Percentiles rank a stretch among this genome's conserved stretches.
These are phyloP conservation scores for Microchirus variegatus DNA, from an alignment of 2,797 vertebrate genomes.

Conservation along the genomic window DNA sequence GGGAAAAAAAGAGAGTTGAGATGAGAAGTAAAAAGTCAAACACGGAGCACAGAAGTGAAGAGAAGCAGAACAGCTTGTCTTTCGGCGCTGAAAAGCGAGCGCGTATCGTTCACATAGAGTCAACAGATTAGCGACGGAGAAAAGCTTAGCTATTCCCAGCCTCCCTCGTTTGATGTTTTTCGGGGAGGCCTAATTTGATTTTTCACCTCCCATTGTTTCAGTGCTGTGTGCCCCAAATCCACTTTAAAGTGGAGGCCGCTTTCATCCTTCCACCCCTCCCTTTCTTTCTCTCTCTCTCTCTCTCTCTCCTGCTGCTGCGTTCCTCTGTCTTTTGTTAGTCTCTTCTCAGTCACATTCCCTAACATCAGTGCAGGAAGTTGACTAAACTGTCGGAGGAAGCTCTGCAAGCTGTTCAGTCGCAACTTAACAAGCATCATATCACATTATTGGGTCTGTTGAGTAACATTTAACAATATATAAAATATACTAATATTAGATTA, in stretches of 20 bases:
- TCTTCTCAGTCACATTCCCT: conserved; percentile 3
- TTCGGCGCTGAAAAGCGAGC: conserved; percentile 64
- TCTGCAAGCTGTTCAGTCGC: not conserved
- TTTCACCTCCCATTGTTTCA: conserved; percentile 89
- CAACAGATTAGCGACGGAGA: conserved; percentile 83
- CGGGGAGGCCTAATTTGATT: conserved; percentile 84
- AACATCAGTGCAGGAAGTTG: not conserved
- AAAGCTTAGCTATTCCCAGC: conserved; percentile 80
- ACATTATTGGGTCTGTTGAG: not conserved
- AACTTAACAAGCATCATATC: not conserved
- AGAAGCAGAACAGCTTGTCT: conserved; percentile 72
- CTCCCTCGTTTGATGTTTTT: conserved; percentile 83
- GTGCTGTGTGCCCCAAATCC: conserved; percentile 83
- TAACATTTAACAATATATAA: too few species aligned
- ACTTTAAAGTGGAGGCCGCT: conserved; percentile 87
- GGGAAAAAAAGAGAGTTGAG: not conserved
- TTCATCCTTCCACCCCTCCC: conserved; percentile 71
- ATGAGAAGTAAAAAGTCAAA: conserved; percentile 60
- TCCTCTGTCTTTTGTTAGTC: conserved; percentile 40
- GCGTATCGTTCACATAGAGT: conserved; percentile 80
- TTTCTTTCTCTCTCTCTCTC: conserved; percentile 20
- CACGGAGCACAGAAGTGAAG: conserved; percentile 36
- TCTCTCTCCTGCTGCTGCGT: conserved; percentile 10
- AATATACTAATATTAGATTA: too few species aligned
- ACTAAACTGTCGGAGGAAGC: not conserved